Percentiles rank a stretch among this genome's conserved stretches.
Conservation (phyloP, 2,797 vertebrate genomes). For the Trachops cirrhosus region DNA sequence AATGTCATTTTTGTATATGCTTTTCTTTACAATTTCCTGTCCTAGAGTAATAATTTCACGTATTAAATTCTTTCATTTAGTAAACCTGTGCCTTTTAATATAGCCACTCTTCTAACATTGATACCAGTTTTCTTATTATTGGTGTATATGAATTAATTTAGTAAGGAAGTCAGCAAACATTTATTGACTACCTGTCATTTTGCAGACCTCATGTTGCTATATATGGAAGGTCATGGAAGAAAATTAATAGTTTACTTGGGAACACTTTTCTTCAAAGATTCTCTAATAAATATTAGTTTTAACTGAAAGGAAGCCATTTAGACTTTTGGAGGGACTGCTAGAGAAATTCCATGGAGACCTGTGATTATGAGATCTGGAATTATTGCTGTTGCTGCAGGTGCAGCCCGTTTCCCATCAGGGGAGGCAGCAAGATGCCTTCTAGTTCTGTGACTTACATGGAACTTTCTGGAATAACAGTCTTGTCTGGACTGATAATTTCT, state of each 20-base stretch:
- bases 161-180: not conserved
- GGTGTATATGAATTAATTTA: not conserved
- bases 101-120: not conserved
- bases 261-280: not conserved
- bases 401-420: not conserved
- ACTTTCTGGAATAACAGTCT: not conserved
- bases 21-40: not conserved
- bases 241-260: not conserved
- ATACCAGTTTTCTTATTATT: not conserved
- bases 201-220: not conserved
- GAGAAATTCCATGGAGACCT: not conserved
- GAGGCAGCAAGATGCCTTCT: not conserved
- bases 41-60: not conserved
- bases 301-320: not conserved
- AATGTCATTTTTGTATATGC: not conserved
- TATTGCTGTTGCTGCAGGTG: not conserved
- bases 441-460: not conserved
- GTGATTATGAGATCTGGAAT: not conserved
- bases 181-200: not conserved
- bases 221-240: not conserved
- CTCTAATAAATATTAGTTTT: constrained; percentile 1
- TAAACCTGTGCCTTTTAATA: not conserved
- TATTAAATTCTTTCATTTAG: not conserved
- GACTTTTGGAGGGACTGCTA: not conserved
- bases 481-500: not conserved